These are phyloP conservation scores for Rhyacophila brunnea DNA, from an alignment of 1,140 invertebrate genomes.

Conservation along the genomic window DNA sequence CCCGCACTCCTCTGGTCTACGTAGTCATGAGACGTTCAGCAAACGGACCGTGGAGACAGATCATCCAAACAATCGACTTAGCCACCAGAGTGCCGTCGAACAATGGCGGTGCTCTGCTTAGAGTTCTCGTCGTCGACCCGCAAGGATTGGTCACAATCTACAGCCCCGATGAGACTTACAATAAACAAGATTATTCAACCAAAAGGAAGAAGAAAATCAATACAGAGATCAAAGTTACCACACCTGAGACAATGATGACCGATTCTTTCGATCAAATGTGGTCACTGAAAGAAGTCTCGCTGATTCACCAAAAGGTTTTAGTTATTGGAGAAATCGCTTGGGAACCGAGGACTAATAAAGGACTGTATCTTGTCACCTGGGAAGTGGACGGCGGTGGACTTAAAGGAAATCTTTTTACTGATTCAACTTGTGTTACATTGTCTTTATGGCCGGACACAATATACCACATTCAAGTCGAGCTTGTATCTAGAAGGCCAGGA, in stretches of 20 bases:
- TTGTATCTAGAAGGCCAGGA: conserved; percentile 58
- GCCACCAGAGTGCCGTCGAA: conserved; percentile 59
- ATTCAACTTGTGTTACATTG: conserved; percentile 72
- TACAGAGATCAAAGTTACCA: conserved; percentile 60
- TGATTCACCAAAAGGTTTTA: conserved; percentile 69
- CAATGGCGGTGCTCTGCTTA: conserved; percentile 58
- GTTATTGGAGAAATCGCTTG: conserved; percentile 76
- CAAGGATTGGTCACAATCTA: conserved; percentile 67
- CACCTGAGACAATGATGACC: conserved; percentile 50
- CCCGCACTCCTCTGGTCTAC: conserved; percentile 62
- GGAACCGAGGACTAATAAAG: conserved; percentile 62
- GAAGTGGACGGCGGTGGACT: conserved; percentile 78
- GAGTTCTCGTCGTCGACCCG: conserved; percentile 65
- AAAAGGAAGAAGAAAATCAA: conserved; percentile 54
- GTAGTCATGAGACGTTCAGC: conserved; percentile 64
- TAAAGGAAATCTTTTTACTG: conserved; percentile 80
- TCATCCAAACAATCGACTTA: conserved; percentile 62
- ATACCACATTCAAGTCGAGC: conserved; percentile 75
- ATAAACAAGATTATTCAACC: conserved; percentile 39
- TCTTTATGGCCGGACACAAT: conserved; percentile 78
- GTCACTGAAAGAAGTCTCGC: conserved; percentile 63
- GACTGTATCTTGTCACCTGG: conserved; percentile 78
- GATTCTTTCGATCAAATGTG: conserved; percentile 56
- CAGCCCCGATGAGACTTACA: conserved; percentile 57
- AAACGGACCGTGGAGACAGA: conserved; percentile 64